Evolutionary conservation across 1,140 invertebrate genomes (phyloP).

Genomic region (Hyles euphorbiae): DNA sequence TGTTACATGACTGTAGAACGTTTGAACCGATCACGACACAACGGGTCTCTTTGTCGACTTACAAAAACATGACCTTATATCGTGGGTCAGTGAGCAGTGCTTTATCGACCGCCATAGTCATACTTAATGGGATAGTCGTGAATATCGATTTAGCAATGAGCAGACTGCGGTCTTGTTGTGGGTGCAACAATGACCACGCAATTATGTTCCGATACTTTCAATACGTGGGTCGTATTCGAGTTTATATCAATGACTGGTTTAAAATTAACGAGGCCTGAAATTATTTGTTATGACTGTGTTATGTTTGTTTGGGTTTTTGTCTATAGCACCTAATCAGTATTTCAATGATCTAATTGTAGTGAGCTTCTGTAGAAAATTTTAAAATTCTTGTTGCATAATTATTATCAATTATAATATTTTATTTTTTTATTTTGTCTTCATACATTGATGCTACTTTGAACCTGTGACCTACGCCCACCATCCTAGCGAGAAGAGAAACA

Average conservation of each 20-base stretch:
- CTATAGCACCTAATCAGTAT: no score
- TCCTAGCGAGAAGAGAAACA: no score
- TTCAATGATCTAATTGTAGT: not conserved
- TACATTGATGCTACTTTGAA: no score
- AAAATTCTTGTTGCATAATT: not conserved
- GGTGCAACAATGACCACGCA: not conserved
- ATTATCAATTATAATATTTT: not conserved
- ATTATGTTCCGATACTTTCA: not conserved
- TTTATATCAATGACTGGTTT: no score
- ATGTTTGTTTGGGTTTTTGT: no score
- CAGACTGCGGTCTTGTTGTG: not conserved
- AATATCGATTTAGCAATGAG: constrained; percentile 18
- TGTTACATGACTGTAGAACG: no score
- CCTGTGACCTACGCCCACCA: no score
- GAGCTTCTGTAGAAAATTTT: not conserved
- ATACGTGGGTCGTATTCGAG: not conserved
- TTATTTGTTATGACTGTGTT: no score
- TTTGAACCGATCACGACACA: no score
- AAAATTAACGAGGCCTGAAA: no score
- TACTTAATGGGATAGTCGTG: constrained; percentile 18
- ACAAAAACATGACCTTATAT: not conserved
- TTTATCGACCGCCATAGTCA: not conserved
- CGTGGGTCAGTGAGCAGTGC: not conserved
- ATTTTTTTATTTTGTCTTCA: no score
- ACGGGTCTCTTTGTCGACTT: not conserved